Evolutionary conservation across 2,888 invertebrate genomes (phyloP).

Genomic region (Epiblema foenella): DNA sequence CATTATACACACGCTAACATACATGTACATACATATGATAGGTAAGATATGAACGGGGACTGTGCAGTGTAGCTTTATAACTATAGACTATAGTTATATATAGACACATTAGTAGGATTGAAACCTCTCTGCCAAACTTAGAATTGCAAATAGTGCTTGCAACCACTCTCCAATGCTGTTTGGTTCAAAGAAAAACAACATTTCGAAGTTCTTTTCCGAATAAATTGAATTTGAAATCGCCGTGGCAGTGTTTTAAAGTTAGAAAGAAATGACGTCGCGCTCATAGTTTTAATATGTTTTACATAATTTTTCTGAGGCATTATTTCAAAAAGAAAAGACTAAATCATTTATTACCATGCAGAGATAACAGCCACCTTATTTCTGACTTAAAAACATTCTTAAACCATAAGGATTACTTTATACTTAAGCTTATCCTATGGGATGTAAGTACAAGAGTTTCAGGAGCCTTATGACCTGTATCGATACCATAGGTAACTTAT

Average conservation of each 20-base stretch:
- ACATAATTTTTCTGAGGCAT: slow-evolving; percentile 26
- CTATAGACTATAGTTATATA: slow-evolving; percentile 20
- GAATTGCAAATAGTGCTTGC: slow-evolving; percentile 80
- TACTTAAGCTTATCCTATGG: background rate
- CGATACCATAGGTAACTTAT: background rate
- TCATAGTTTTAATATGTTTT: slow-evolving; percentile 30
- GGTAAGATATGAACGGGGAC: slow-evolving; percentile 32
- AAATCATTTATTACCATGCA: slow-evolving; percentile 1
- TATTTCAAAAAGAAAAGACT: slow-evolving; percentile 1
- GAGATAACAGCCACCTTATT: background rate
- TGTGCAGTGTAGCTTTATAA: slow-evolving; percentile 14
- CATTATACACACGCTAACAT: slow-evolving; percentile 3
- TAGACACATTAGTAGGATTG: slow-evolving; percentile 81
- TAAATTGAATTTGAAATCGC: slow-evolving; percentile 46
- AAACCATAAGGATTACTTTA: background rate
- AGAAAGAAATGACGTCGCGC: slow-evolving; percentile 19
- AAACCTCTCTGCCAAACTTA: slow-evolving; percentile 77
- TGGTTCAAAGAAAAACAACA: slow-evolving; percentile 69
- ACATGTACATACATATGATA: slow-evolving; percentile 7
- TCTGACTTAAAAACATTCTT: background rate
- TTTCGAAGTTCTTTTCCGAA: slow-evolving; percentile 55
- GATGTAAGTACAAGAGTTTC: background rate
- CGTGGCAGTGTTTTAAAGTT: slow-evolving; percentile 35
- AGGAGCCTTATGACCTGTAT: background rate
- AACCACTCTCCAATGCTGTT: slow-evolving; percentile 69